A percentile compares a stretch with the other conserved stretches of the same genome.
Conservation (phyloP, 2,797 vertebrate species). For the Sternarchorhynchus goeldii region DNA sequence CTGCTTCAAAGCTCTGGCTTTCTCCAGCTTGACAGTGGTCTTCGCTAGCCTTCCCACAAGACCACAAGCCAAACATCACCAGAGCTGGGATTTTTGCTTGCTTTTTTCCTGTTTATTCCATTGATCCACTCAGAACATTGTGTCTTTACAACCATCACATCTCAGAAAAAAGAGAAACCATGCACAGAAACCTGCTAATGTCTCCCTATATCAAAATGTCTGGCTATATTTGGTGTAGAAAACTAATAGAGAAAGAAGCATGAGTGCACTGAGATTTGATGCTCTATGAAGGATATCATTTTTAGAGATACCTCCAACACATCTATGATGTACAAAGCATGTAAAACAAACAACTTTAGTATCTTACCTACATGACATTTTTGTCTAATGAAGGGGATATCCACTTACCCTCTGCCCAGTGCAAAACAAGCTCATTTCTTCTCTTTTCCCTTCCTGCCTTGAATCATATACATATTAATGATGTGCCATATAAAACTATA, state of each 20-base stretch:
- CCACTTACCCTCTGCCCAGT: neutral
- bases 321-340: too few species aligned
- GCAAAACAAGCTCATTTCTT: neutral
- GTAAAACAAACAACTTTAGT: too few species aligned
- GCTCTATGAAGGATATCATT: too few species aligned
- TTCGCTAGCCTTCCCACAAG: slow-evolving; percentile 1
- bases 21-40: neutral
- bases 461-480: neutral
- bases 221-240: too few species aligned
- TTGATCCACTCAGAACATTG: neutral
- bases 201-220: too few species aligned
- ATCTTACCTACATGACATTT: too few species aligned
- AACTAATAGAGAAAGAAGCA: too few species aligned
- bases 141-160: neutral
- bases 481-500: too few species aligned
- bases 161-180: neutral
- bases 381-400: too few species aligned
- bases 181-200: too few species aligned
- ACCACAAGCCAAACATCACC: neutral
- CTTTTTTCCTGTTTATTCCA: neutral
- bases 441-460: neutral
- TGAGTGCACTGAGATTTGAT: too few species aligned
- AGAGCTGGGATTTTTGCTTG: neutral
- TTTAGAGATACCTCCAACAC: too few species aligned
- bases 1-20: slow-evolving; percentile 27